These are phyloP conservation scores for Microtus richardsoni DNA, from an alignment of 2,113 vertebrate genomes.

Conservation along the genomic window DNA sequence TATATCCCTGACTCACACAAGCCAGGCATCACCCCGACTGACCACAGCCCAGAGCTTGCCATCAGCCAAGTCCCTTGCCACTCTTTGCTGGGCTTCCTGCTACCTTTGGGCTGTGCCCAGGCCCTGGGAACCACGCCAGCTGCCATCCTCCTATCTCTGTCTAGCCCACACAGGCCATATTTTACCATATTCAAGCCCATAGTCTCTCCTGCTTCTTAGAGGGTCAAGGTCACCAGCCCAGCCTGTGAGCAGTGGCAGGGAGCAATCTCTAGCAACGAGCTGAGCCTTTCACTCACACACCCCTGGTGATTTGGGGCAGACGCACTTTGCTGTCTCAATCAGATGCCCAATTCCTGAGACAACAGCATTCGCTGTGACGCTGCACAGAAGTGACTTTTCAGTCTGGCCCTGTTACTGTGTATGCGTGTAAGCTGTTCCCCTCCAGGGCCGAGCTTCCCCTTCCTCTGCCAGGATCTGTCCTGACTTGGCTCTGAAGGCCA, in stretches of 20 bases:
- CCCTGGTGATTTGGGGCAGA: neutral
- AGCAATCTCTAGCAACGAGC: accelerated
- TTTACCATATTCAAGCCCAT: neutral
- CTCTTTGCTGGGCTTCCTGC: accelerated
- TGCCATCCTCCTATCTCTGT: neutral
- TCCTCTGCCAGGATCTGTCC: neutral
- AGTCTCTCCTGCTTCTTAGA: neutral
- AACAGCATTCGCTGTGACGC: neutral
- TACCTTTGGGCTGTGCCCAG: neutral
- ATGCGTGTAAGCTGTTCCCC: accelerated
- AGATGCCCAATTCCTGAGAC: too few species aligned
- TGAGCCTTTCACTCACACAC: accelerated
- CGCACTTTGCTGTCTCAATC: accelerated
- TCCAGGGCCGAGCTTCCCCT: accelerated
- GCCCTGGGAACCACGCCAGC: neutral
- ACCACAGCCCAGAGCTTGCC: neutral
- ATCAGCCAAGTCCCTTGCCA: accelerated
- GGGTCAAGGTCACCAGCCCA: neutral
- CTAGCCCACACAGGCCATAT: neutral
- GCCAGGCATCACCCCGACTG: too few species aligned
- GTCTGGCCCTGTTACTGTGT: accelerated
- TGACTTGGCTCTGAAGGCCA: too few species aligned
- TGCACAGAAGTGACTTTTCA: accelerated
- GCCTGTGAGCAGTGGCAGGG: neutral
- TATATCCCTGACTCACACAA: neutral